These are phyloP conservation scores for Eudyptes chrysolophus DNA, from an alignment of 2,113 vertebrate genomes.

Conservation along the genomic window DNA sequence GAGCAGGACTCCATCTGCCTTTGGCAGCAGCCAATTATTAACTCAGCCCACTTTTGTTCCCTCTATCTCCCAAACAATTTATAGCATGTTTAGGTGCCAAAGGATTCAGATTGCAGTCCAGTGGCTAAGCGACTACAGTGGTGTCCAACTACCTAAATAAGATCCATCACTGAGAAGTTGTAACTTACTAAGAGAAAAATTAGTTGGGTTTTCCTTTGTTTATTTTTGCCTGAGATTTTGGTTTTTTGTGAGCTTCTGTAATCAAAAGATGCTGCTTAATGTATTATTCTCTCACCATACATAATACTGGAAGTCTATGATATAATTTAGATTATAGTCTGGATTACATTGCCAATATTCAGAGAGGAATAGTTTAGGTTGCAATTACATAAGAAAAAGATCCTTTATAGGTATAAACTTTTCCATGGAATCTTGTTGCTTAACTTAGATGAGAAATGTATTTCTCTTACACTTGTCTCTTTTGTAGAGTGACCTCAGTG, in stretches of 20 bases:
- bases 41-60: not conserved
- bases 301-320: not conserved
- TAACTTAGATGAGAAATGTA: not conserved
- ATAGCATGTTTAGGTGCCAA: not conserved
- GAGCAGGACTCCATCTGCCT: not conserved
- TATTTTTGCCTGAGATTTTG: not conserved
- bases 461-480: not conserved
- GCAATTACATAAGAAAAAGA: not conserved
- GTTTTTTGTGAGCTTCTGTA: not conserved
- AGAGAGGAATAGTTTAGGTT: not conserved
- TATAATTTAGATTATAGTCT: not conserved
- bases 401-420: not conserved
- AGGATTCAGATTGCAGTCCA: not conserved
- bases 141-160: not conserved
- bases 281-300: not conserved
- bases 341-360: not conserved
- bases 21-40: not conserved
- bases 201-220: not conserved
- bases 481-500: not conserved
- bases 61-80: not conserved
- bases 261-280: not conserved
- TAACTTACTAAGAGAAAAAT: not conserved
- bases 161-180: not conserved
- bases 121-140: not conserved
- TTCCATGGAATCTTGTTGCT: not conserved